phyloP scores from a whole-genome alignment of 2,797 vertebrate species.

The Leptodactylus fallax region DNA sequence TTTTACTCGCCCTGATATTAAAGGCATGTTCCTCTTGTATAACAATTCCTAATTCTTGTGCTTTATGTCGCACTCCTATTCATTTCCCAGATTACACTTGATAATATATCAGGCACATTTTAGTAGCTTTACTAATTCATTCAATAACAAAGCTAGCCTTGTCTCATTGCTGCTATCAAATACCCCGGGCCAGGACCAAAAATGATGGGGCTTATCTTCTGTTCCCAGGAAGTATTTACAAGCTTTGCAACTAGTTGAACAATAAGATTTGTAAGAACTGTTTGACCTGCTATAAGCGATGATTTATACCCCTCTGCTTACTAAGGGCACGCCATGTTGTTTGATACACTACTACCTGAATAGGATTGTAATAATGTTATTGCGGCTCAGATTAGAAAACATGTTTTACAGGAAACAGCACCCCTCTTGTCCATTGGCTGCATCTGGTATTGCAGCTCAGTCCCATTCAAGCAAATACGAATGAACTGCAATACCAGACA shows the following conservation, averaged over 20 bases:
- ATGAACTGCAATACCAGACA: too few species aligned
- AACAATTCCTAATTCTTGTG: conserved; percentile 1
- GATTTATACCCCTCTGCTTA: not conserved
- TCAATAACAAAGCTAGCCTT: conserved; percentile 42
- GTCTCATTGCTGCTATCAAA: conserved; percentile 37
- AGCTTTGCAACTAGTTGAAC: conserved; percentile 25
- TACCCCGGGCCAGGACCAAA: conserved; percentile 19
- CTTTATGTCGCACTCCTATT: conserved; percentile 28
- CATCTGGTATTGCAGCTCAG: too few species aligned
- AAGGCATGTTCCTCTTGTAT: not conserved
- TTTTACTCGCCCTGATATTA: not conserved
- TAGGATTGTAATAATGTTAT: not conserved
- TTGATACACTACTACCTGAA: not conserved
- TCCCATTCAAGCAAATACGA: too few species aligned
- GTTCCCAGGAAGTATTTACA: conserved; percentile 46
- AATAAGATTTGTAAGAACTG: conserved; percentile 20
- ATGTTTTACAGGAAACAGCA: not conserved
- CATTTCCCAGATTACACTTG: conserved; percentile 55
- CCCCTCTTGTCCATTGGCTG: too few species aligned
- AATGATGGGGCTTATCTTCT: conserved; percentile 44
- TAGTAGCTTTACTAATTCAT: conserved; percentile 39
- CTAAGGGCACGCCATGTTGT: not conserved
- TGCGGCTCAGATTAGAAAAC: too few species aligned
- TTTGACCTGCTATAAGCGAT: not conserved
- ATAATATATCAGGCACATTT: conserved; percentile 49